Conservation (phyloP, 2,113 vertebrate species). For the Microcebus lehilahytsara region DNA sequence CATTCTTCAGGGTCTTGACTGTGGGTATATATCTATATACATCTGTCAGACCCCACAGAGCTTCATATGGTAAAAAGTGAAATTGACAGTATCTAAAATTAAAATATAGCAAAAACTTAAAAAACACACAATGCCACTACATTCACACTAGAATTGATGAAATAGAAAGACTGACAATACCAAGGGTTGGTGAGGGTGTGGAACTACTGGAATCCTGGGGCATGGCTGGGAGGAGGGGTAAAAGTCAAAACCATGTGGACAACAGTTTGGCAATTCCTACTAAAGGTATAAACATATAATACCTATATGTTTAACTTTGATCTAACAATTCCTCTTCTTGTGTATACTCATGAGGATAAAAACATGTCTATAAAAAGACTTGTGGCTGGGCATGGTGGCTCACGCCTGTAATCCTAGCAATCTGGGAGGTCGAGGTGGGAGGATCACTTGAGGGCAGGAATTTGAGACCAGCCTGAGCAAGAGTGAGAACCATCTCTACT, state of each 20-base stretch:
- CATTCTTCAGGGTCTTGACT: not conserved
- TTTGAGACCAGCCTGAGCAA: no score
- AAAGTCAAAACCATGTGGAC: not conserved
- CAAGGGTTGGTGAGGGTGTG: not conserved
- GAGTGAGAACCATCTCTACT: no score
- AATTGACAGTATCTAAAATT: not conserved
- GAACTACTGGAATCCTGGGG: not conserved
- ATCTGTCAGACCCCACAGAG: not conserved
- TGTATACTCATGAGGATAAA: not conserved
- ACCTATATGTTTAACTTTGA: not conserved
- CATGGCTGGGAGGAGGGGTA: not conserved
- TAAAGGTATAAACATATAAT: not conserved
- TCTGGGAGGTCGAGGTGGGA: no score
- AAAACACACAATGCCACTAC: not conserved
- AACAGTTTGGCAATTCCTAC: not conserved
- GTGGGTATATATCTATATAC: not conserved
- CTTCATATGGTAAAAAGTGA: not conserved
- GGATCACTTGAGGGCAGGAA: no score
- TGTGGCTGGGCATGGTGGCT: no score
- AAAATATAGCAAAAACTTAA: not conserved
- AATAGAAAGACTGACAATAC: not conserved
- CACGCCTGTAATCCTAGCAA: no score
- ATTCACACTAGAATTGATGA: not conserved
- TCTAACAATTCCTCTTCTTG: not conserved
- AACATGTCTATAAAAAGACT: not conserved